Percentiles rank a stretch among this genome's conserved stretches.
Evolutionary conservation across 23 tunicate genomes (phyloP).

Genomic region (Ascidia mentula): DNA sequence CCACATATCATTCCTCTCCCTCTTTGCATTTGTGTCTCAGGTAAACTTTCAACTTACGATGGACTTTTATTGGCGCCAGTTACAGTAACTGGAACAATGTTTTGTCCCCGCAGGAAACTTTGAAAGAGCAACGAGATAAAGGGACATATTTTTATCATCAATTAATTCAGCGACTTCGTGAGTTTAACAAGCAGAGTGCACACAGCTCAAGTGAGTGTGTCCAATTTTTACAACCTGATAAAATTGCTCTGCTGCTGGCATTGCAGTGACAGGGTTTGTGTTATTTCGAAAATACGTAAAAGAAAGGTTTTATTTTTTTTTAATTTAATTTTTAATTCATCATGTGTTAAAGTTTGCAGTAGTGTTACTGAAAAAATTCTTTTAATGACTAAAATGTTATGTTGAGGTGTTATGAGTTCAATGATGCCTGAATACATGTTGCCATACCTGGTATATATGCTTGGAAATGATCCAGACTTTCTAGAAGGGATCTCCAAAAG

Average conservation of each 20-base stretch:
- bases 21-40: constrained; percentile 79
- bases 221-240: no score
- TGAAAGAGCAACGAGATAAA: constrained; percentile 72
- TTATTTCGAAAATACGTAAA: no score
- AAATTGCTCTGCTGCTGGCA: no score
- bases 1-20: constrained; percentile 69
- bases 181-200: constrained; percentile 40
- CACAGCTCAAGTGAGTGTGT: constrained; percentile 35
- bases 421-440: constrained; percentile 81
- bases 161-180: constrained; percentile 58
- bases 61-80: no score
- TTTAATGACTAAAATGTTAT: neutral
- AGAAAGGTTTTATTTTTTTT: no score
- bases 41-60: constrained; percentile 16
- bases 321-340: no score
- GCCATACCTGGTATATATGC: constrained; percentile 66
- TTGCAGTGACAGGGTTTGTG: no score
- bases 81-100: no score
- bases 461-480: constrained; percentile 87
- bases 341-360: no score
- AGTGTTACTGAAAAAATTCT: no score
- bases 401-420: constrained; percentile 20
- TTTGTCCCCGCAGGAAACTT: constrained; percentile 54
- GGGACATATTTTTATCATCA: constrained; percentile 72
- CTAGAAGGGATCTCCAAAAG: constrained; percentile 60